Base-by-base conservation (phyloP, 37 sponge, comb jelly and placozoan species). In the Oscarella lobularis region DNA sequence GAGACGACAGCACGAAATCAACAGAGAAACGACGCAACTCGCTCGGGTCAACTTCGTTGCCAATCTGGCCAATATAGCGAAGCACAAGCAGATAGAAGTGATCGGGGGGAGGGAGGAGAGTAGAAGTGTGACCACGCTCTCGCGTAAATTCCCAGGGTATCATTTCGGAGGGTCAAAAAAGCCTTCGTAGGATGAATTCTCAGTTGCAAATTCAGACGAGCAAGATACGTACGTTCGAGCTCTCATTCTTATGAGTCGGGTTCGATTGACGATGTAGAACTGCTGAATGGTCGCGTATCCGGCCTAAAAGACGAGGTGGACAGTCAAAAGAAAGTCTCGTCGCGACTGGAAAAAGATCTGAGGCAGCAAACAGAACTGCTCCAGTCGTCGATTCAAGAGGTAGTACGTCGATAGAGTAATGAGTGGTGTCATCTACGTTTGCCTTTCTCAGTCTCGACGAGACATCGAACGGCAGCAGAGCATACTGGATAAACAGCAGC, bases 391-490 rank as follows among this genome's bases (percentile, higher is more conserved):
- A 20, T 48, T 27, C 60, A 48, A 48, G 14, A 48, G 60, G 60
- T 48, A 20, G 60, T 48, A 27, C 20, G 60, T 48, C 60, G 60
- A 48, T 48, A 27, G 14, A 9, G 9, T 48, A 27, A 20, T 48
- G 9, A 27, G 20, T 48, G 60, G 9, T 9, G 60, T 20, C 20
- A 27, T 48, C 14, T 48, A 48, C 20, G 60, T 27, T 20, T 48
- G 60, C 20, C 20, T 9, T 27, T 48, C 14, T 27, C 60, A 48
- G 60, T 27, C 60, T 27, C 60, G 60, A 20, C 9, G 20, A 48
- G 60, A 48, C 20, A 48, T 48, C 60, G 60, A 48, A 20, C 60
- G 60, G 60, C 60, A 48, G 20, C 60, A 48, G 60, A 48, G 60
- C 20, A 27, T 48, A 20, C 60, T 48, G 20, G 20, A 9, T 27